Base-by-base conservation (phyloP, 2,888 invertebrate species). In the Corythucha ciliata region DNA sequence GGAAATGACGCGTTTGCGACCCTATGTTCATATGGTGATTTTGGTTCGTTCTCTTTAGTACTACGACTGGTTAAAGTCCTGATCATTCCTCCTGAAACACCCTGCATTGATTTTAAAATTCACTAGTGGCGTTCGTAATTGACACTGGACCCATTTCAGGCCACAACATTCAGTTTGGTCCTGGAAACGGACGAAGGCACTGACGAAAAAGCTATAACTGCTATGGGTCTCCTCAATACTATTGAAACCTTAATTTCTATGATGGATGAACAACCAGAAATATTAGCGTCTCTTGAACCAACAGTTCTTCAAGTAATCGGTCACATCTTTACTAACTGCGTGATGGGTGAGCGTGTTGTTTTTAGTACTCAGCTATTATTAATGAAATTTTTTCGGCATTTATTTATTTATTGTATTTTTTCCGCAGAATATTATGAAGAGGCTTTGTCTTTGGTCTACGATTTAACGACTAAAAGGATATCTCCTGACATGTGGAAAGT, bases 381-480 rank as follows among this genome's bases (percentile, higher is more conserved):
- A n/a, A n/a, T n/a, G n/a, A n/a, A n/a, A n/a, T 37, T 12, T 39
- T 66, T 67, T 29, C 65, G 82, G 97, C 96, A 69, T 96, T 93
- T 67, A 41, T 22, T 27, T 46, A 40, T 14, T 12, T 27, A 1
- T 42, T 45, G 7, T 26, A 5, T 29, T 20, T 37, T 67, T 67
- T 25, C n/a, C n/a, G n/a, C 65, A 82, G 97, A 97, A 70, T 96
- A 93, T 68, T 98, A 96, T 66, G 97, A 98, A 70, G 96, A 97
- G 72, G 88, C 93, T 2, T 79, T 97, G 65, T 86, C 90, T 0
- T 72, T 98, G 54, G 81, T 97, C 12, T 91, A 86, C 68, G 92
- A 90, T 66, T 72, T 98, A 61, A 94, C 96, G 2, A 79, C 83
- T 41, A 86, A 86, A 66, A 76, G 79, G 48, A 83, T 99, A 63